A percentile compares a stretch with the other conserved stretches of the same genome.
phyloP scores from a whole-genome alignment of 2,797 vertebrate genomes.

The Rhinoraja longicauda region DNA sequence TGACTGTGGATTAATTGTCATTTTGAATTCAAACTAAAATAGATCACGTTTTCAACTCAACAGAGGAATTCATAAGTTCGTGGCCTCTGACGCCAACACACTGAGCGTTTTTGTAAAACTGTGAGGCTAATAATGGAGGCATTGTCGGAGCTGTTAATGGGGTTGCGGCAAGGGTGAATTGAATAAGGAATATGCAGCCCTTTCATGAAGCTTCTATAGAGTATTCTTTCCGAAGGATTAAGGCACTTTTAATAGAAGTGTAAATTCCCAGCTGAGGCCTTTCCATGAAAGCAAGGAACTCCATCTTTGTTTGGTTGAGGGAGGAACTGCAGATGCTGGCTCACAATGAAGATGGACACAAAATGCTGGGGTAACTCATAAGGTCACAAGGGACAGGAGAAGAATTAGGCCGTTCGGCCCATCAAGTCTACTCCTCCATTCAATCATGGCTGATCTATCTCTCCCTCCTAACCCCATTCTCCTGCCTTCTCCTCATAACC shows the following conservation, averaged over 20 bases:
- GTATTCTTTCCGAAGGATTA: conserved; percentile 14
- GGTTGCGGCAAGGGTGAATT: not conserved
- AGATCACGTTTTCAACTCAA: not conserved
- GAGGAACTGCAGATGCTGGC: too few species aligned
- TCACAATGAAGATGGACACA: too few species aligned
- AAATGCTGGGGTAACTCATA: too few species aligned
- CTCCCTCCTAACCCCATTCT: too few species aligned
- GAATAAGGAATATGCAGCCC: not conserved
- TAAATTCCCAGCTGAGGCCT: not conserved
- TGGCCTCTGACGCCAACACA: not conserved
- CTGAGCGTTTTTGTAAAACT: not conserved
- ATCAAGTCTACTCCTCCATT: too few species aligned
- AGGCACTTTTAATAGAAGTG: not conserved
- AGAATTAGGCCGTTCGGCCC: too few species aligned
- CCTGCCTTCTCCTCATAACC: too few species aligned
- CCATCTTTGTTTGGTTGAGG: not conserved
- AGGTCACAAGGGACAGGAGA: too few species aligned
- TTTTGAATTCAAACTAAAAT: not conserved
- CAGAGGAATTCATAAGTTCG: not conserved
- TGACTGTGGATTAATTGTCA: not conserved
- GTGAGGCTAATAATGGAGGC: not conserved
- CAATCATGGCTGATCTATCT: too few species aligned
- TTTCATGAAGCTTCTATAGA: not conserved
- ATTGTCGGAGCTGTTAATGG: not conserved
- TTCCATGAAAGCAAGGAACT: not conserved